A percentile compares a stretch with the other conserved stretches of the same genome.
Evolutionary conservation across 2,797 vertebrate genomes (phyloP).

Genomic region (Buphagus erythrorhynchus): DNA sequence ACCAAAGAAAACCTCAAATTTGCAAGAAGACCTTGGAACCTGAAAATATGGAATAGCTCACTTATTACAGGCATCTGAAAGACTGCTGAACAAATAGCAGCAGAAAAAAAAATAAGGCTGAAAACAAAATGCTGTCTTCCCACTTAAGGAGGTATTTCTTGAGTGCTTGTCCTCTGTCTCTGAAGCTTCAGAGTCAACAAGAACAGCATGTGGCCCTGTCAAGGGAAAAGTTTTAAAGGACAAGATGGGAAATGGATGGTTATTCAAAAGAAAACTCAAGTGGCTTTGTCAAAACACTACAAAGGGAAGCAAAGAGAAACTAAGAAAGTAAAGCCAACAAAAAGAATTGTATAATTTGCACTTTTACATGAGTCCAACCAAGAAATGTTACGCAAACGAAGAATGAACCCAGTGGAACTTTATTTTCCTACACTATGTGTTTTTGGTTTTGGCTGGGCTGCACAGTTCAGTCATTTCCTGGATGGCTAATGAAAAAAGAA

Average conservation of each 20-base stretch:
- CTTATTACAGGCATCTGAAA: neutral
- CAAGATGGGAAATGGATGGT: neutral
- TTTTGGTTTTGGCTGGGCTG: neutral
- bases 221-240: neutral
- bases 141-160: neutral
- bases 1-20: neutral
- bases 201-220: neutral
- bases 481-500: neutral
- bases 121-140: neutral
- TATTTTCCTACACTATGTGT: neutral
- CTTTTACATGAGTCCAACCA: neutral
- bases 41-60: neutral
- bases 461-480: slow-evolving; percentile 1
- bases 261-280: slow-evolving; percentile 4
- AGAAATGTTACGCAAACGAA: neutral
- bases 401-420: neutral
- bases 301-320: slow-evolving; percentile 37
- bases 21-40: neutral
- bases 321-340: neutral
- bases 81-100: neutral
- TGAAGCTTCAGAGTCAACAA: neutral
- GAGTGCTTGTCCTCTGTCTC: neutral
- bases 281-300: neutral
- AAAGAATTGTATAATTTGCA: neutral
- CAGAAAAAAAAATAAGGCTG: neutral